These are phyloP conservation scores for Calephelis nemesis DNA, from an alignment of 1,140 invertebrate species.

Conservation along the genomic window DNA sequence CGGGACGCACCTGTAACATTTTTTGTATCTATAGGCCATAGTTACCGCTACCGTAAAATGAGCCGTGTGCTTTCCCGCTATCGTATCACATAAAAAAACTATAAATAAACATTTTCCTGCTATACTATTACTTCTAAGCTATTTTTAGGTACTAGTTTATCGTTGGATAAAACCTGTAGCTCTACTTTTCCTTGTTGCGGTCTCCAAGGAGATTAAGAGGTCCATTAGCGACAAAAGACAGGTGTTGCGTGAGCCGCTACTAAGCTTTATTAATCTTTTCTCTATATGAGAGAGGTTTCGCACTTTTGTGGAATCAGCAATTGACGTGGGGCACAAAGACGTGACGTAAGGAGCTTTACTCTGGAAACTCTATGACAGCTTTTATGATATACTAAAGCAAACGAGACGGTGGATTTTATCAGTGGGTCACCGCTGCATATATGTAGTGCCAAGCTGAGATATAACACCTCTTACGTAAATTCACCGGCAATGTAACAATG, in stretches of 20 bases:
- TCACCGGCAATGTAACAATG: too few species aligned
- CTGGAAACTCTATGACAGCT: too few species aligned
- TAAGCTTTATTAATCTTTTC: constrained; percentile 78
- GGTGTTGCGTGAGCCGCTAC: constrained; percentile 61
- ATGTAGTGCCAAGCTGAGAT: too few species aligned
- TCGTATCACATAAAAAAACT: too few species aligned
- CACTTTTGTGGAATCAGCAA: constrained; percentile 59
- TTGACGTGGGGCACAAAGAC: constrained; percentile 41
- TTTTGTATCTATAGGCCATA: too few species aligned
- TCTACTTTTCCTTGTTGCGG: constrained; percentile 40
- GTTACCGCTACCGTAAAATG: too few species aligned
- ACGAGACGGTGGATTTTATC: too few species aligned
- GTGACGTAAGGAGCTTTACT: background rate
- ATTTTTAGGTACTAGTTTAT: constrained; percentile 2
- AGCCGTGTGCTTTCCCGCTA: too few species aligned
- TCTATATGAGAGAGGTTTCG: constrained; percentile 54
- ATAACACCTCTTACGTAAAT: too few species aligned
- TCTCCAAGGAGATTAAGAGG: constrained; percentile 56
- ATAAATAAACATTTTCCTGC: background rate
- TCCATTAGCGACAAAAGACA: constrained; percentile 76
- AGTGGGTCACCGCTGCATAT: too few species aligned
- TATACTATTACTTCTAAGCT: background rate
- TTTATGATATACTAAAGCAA: too few species aligned
- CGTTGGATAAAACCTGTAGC: constrained; percentile 21
- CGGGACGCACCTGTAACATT: too few species aligned